Conservation (phyloP, 2,797 vertebrate species). For the Delichon dasypus region DNA sequence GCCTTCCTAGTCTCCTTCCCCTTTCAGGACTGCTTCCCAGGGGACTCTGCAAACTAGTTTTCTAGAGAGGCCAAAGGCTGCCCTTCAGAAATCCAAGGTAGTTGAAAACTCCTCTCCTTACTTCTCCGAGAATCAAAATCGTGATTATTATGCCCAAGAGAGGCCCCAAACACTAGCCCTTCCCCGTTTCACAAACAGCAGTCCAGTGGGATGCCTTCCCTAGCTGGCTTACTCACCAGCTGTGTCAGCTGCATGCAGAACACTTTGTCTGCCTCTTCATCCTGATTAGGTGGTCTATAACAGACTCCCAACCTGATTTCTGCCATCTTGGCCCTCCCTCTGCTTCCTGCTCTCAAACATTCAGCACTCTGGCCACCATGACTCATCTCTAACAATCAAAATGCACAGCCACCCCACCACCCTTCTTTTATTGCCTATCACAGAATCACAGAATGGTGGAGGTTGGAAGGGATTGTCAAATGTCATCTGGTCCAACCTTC, state of each 20-base stretch:
- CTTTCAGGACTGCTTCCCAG: not conserved
- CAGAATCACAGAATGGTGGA: too few species aligned
- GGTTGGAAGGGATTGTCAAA: rapidly evolving
- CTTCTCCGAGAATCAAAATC: not conserved
- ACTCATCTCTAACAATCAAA: not conserved
- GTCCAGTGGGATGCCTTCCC: not conserved
- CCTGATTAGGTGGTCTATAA: not conserved
- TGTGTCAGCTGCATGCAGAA: rapidly evolving
- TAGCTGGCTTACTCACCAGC: not conserved
- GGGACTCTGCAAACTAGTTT: not conserved
- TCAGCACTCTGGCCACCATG: too few species aligned
- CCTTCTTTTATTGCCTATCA: not conserved
- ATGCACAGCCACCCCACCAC: not conserved
- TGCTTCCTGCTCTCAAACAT: not conserved
- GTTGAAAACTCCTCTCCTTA: not conserved
- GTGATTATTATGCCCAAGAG: not conserved
- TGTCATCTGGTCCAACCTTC: not conserved
- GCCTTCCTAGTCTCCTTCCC: not conserved
- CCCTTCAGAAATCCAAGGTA: not conserved
- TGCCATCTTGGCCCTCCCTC: not conserved
- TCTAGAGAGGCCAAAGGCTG: not conserved
- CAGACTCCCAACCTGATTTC: not conserved
- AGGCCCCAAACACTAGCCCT: not conserved
- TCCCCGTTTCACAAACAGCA: not conserved
- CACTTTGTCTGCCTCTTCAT: not conserved